Evolutionary conservation across 2,797 vertebrate species (phyloP), one percentile per base, ranked within the genome.

Genomic region (Myripristis murdjan): DNA sequence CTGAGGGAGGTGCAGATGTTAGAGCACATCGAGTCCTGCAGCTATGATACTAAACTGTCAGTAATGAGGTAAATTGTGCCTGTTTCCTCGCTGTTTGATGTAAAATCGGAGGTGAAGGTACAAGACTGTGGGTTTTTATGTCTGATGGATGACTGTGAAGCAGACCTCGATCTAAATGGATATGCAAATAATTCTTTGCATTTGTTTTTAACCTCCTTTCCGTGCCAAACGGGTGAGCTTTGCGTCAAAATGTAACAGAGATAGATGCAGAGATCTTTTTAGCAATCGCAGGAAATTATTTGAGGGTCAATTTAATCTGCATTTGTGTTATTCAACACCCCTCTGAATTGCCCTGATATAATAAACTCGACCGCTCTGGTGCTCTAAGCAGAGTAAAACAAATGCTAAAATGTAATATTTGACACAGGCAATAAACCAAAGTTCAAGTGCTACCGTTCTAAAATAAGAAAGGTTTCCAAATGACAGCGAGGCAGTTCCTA

Each of bases 191-290:
- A 9, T 7, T 35, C 33, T 35, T 87, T 82, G 77, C 73, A 85
- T 84, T 59, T 66, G 64, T 84, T 82, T 82, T 87, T 78, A 89
- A 87, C 77, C 64, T 0, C 1, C 39, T 79, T 58, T 37, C 43
- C 61, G 60, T 77, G 70, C 64, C 56, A 20, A 53, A 81, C 83
- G 81, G 72, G 77, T 62, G 77, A 58, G 70, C 52, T 49, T 39
- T 24, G 47, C 28, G 55, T 8, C 57, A 9, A 2, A 47, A 61
- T 70, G 69, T 56, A 63, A 63, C 64, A 68, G 66, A 75, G 28
- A n/a, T 66, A 70, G 75, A 61, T 73, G 69, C 64, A 54, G 63
- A n/a, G 46, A 51, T 87, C 57, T 79, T 81, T 60, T 65, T 26
- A 51, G 60, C 66, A 23, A 71, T 79, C 65, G 55, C 24, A 70